Base-by-base conservation (phyloP, 2,888 invertebrate species). In the Dione vanillae region DNA sequence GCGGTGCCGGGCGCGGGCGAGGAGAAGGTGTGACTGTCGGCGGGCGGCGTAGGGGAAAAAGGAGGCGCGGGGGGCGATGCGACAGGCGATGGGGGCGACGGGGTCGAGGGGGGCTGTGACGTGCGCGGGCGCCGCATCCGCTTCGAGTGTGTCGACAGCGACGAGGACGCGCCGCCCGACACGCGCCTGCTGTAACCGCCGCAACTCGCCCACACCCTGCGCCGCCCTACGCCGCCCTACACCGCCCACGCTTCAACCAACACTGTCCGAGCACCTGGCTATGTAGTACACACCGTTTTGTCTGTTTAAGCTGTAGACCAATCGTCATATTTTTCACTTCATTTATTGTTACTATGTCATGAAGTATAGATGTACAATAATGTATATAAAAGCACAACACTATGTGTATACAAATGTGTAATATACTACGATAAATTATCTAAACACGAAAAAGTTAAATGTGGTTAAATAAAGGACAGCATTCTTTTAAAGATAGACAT, bases 11-110 rank as follows among this genome's bases (percentile, higher is more conserved):
- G 80, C 54, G 84, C 95, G 78, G 96, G 95, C 80, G 97, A 96
- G 92, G 96, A 97, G 87, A 96, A 96, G 90, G 96, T 97, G 94
- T 97, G 96, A 96, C 96, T 96, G 94, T 94, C 94, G 94, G 94
- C 87, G 80, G 88, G 86, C 80, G 90, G 85, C 76, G 86, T 77
- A 61, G 83, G 78, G 72, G n/a, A n/a, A n/a, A n/a, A n/a, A n/a
- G n/a, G n/a, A n/a, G 20, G 12, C 6, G 51, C 41, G 20, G 59
- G 75, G 67, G 64, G 68, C 47, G 56, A 71, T 65, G 69, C 73
- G 72, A 58, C 70, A 62, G 45, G 76, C 61, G 54, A 10, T 10
- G 37, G 0, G 65, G 77, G 66, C 19, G 71, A 52, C 52, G 67
- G 54, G 72, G 75, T 74, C 52, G 68, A 75, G 47, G 74, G 56